phyloP scores from a whole-genome alignment of 2,888 invertebrate genomes.

The Aquatica leii region DNA sequence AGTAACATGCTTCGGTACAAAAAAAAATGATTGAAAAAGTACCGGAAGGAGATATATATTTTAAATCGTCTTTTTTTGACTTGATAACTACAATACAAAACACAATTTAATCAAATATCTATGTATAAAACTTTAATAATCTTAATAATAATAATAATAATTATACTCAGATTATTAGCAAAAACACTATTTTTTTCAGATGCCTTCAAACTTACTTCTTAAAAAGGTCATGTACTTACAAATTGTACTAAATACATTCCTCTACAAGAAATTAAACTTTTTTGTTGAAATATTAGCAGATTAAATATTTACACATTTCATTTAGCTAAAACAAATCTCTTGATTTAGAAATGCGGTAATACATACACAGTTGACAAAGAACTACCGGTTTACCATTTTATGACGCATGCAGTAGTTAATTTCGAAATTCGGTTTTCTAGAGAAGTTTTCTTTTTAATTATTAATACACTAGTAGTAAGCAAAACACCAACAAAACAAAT shows the following conservation, averaged over 20 bases:
- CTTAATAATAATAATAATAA: too few species aligned
- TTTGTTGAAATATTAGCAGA: conserved; percentile 27
- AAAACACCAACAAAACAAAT: conserved; percentile 36
- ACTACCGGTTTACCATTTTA: conserved; percentile 37
- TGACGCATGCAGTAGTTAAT: conserved; percentile 38
- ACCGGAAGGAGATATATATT: too few species aligned
- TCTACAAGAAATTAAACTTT: conserved; percentile 41
- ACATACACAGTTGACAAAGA: conserved; percentile 42
- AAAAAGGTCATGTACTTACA: conserved; percentile 21
- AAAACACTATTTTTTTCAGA: conserved; percentile 24
- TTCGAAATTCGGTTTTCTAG: conserved; percentile 60
- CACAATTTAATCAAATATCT: conserved; percentile 15
- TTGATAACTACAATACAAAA: neutral
- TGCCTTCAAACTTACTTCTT: conserved; percentile 36
- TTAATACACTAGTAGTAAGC: conserved; percentile 33
- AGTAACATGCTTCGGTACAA: conserved; percentile 45
- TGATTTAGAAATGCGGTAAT: conserved; percentile 39
- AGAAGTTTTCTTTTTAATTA: conserved; percentile 50
- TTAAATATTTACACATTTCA: conserved; percentile 39
- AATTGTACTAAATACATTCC: conserved; percentile 31
- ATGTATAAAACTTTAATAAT: conserved; percentile 24
- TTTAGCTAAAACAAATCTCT: conserved; percentile 36
- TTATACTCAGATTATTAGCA: conserved; percentile 7
- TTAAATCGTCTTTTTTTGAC: conserved; percentile 11
- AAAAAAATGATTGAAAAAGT: conserved; percentile 33